Evolutionary conservation across 1,140 invertebrate species (phyloP), one percentile per base, ranked within the genome.

Genomic region (Holcopasites calliopsidis): DNA sequence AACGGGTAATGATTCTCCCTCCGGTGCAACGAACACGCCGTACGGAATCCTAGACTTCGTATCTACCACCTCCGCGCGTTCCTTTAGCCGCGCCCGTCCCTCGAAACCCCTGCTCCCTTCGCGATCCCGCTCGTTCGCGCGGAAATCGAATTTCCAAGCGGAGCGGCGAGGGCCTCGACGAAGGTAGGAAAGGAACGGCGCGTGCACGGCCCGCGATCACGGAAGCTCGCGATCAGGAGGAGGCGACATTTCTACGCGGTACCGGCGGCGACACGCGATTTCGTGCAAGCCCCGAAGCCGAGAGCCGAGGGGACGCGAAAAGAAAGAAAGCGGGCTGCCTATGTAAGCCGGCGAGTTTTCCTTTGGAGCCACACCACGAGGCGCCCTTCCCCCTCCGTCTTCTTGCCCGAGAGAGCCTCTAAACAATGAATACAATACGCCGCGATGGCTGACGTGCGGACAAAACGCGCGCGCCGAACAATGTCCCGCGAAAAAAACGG

Each of bases 401-500:
- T 76, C 62, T 35, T 47, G 40, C 35, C 44, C 57, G 35, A 38
- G 35, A 62, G 44, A 52, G 71, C 57, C 79, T 81, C 73, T 76
- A 72, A 82, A 81, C 79, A 82, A 81, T 82, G 79, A 82, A 66
- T 61, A 81, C 79, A 82, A 82, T 76, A 72, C 80, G 66, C 64
- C 79, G 60, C 60, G 80, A 77, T 70, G 61, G 64, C 61, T 75
- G 72, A 57, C 72, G 64, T 65, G 60, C 61, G 68, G 79, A 81
- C 79, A 80, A 82, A 82, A 82, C 79, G 80, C 60, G 77, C 62
- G 65, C 58, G 42, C 47, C 47, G 80, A 82, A 82, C 80, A 82
- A 82, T 82, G 62, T 66, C 61, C 71, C 71, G 71, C 61, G 71
- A 74, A 74, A 74, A 74, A 74, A 65, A n/a, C n/a, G 49, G 61